Conservation (phyloP, 2,797 vertebrate species). For the Acipenser ruthenus region DNA sequence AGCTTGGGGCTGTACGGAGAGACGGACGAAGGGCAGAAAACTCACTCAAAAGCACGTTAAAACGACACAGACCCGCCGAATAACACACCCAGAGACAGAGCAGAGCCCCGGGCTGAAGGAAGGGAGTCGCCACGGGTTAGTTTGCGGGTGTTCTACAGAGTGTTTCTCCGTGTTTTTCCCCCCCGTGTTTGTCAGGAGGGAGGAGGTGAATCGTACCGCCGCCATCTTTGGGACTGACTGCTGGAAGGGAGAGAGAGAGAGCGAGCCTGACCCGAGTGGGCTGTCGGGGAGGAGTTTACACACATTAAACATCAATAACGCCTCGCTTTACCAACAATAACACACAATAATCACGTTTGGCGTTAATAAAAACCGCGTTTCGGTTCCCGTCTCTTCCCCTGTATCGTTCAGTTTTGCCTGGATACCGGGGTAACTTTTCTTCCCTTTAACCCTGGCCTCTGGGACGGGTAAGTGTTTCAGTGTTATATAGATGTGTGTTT, state of each 20-base stretch:
- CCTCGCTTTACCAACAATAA: constrained; percentile 4
- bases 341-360: constrained; percentile 31
- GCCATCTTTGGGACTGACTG: constrained; percentile 66
- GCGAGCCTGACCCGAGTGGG: constrained; percentile 53
- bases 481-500: too few species aligned
- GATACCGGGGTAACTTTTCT: constrained; percentile 19
- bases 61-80: constrained; percentile 14
- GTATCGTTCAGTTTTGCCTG: constrained; percentile 23
- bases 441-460: constrained; percentile 52
- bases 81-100: constrained; percentile 7
- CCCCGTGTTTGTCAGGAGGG: constrained; percentile 48
- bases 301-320: constrained; percentile 23
- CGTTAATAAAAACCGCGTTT: constrained; percentile 26
- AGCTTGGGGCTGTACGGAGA: constrained; percentile 38
- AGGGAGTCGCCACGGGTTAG: constrained; percentile 19
- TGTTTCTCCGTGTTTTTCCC: constrained; percentile 39
- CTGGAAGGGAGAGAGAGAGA: constrained; percentile 37
- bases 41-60: constrained; percentile 9
- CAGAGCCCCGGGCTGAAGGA: constrained; percentile 1
- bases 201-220: constrained; percentile 55
- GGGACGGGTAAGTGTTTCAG: constrained; percentile 53
- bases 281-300: constrained; percentile 58
- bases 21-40: constrained; percentile 24
- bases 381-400: constrained; percentile 23
- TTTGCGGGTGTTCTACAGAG: constrained; percentile 26